These are phyloP conservation scores for Myiopsitta monachus DNA, from an alignment of 2,113 vertebrate species.

Conservation along the genomic window DNA sequence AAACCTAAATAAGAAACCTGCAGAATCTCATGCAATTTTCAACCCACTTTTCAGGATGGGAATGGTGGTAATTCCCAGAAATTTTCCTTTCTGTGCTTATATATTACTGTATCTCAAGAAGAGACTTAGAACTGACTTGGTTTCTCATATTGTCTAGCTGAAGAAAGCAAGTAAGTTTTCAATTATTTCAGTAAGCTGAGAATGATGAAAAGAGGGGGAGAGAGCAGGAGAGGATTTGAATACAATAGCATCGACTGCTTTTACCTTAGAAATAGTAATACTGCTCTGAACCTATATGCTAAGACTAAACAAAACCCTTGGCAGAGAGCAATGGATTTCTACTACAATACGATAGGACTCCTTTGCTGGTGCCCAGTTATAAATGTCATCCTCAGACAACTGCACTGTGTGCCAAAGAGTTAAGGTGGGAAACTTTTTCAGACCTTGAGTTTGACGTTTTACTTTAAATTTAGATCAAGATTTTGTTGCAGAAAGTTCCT, in stretches of 20 bases:
- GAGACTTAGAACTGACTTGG: neutral
- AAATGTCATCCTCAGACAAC: neutral
- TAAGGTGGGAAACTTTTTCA: neutral
- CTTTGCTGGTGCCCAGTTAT: neutral
- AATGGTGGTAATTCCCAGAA: neutral
- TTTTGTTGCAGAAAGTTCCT: neutral
- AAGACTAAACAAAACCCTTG: neutral
- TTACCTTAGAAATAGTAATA: neutral
- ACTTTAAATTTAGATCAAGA: neutral
- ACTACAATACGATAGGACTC: neutral
- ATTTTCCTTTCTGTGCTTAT: neutral
- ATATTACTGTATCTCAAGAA: neutral
- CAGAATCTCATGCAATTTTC: neutral
- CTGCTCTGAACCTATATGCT: neutral
- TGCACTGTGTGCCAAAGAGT: neutral
- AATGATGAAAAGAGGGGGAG: neutral
- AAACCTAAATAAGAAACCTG: neutral
- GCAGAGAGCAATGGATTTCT: neutral
- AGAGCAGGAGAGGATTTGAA: neutral
- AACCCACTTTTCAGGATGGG: neutral
- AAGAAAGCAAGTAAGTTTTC: neutral
- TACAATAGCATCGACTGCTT: neutral
- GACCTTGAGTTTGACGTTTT: neutral
- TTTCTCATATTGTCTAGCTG: neutral
- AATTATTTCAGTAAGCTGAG: neutral